Evolutionary conservation across 2,888 invertebrate genomes (phyloP), one percentile per base, ranked within the genome.

Genomic region (Timandra comae): DNA sequence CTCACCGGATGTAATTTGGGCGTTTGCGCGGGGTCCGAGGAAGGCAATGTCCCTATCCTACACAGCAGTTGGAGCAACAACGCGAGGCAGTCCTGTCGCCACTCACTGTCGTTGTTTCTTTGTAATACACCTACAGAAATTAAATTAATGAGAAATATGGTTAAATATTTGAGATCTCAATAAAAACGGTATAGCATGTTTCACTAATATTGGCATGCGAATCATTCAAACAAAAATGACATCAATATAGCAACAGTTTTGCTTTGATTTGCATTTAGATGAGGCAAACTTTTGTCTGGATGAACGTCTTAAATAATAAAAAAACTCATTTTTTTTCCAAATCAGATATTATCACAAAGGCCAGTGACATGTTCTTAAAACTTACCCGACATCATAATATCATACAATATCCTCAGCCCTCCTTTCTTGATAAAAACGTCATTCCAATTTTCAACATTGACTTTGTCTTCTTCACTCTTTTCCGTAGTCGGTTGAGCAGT

Each of bases 61-160:
- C 95, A 96, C 5, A 97, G 80, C 43, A 97, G 88, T 60, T 96
- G 94, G 31, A 98, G 69, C 6, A 98, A 78, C 46, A 94, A 91
- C 2, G 97, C 96, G 13, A 98, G 84, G 60, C 97, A 97, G 66
- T 98, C 98, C 66, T 97, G 97, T 33, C 96, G 91, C 98, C 98
- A 98, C 78, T 97, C 95, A 52, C 91, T 91, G 47, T 95, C 93
- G 31, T 93, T 91, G 41, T 86, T 87, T 12, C 84, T 62, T 81
- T 95, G 94, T 41, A 95, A 69, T 23, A 91, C 90, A 24, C 93
- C 90, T 90, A 35, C 3, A 46, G 51, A 31, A 33, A 26, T 22
- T 22, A 22, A 3, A 8, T 22, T 3, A 2, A 8, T 22, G 1
- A 2, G 20, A 1, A 22, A 22, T 2, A 22, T 22, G 7, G 7